Evolutionary conservation across 1,140 invertebrate genomes (phyloP).

Genomic region (Drosophila erecta): DNA sequence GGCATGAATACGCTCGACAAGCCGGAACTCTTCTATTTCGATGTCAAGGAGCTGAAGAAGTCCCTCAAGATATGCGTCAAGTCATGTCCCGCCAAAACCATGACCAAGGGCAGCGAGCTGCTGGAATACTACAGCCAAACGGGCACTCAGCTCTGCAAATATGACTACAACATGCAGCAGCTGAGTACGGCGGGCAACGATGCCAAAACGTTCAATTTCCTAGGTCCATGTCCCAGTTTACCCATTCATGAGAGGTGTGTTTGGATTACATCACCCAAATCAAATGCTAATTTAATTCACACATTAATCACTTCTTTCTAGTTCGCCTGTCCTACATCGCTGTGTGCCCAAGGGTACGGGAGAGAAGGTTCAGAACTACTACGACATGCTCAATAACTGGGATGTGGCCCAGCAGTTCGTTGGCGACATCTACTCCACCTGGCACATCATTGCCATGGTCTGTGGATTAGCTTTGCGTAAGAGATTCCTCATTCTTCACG

Average conservation of each 20-base stretch:
- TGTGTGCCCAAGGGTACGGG: slow-evolving; percentile 90
- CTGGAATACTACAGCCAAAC: slow-evolving; percentile 90
- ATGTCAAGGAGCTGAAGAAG: slow-evolving; percentile 90
- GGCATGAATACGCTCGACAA: slow-evolving; percentile 93
- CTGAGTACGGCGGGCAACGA: slow-evolving; percentile 81
- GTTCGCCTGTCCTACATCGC: slow-evolving; percentile 92
- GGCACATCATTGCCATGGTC: slow-evolving; percentile 93
- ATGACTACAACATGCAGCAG: slow-evolving; percentile 88
- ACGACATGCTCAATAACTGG: slow-evolving; percentile 93
- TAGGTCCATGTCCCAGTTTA: slow-evolving; percentile 89
- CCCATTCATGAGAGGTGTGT: slow-evolving; percentile 89
- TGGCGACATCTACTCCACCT: slow-evolving; percentile 94
- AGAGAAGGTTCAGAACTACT: slow-evolving; percentile 87
- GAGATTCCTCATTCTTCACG: background rate
- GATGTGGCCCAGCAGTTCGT: slow-evolving; percentile 94
- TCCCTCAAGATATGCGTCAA: slow-evolving; percentile 96
- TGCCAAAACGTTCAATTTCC: slow-evolving; percentile 86
- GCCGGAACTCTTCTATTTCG: slow-evolving; percentile 93
- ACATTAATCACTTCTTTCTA: slow-evolving; percentile 66
- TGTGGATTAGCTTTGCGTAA: slow-evolving; percentile 92
- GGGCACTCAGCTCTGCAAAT: slow-evolving; percentile 90
- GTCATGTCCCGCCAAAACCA: slow-evolving; percentile 90
- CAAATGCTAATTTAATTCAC: background rate
- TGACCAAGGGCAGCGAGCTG: slow-evolving; percentile 89
- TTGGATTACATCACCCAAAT: background rate